These are phyloP conservation scores for Luffia ferchaultella DNA, from an alignment of 2,888 invertebrate genomes.

Conservation along the genomic window DNA sequence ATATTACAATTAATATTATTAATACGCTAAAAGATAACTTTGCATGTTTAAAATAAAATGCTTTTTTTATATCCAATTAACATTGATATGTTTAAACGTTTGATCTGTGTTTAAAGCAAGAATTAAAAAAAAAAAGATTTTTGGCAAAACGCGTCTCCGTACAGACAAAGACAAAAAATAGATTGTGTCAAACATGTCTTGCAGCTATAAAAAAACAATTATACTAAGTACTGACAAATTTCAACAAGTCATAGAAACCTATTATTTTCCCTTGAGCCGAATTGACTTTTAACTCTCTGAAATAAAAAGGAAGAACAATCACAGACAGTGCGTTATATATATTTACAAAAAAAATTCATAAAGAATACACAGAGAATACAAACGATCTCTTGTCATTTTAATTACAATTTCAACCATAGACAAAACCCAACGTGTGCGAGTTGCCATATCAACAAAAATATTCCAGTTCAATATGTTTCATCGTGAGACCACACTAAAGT, in stretches of 20 bases:
- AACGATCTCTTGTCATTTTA: no score
- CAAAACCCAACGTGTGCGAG: neutral
- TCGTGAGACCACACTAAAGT: no score
- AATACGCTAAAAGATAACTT: neutral
- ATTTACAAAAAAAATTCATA: neutral
- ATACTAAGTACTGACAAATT: slow-evolving; percentile 38
- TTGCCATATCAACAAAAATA: neutral
- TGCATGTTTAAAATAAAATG: neutral
- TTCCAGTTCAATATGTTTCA: neutral
- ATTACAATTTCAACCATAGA: neutral
- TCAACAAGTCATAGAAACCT: slow-evolving; percentile 23
- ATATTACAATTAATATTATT: neutral
- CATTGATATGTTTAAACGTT: slow-evolving; percentile 7
- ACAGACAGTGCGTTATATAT: slow-evolving; percentile 27
- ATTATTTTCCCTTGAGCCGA: neutral
- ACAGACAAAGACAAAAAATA: slow-evolving; percentile 24
- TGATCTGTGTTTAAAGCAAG: neutral
- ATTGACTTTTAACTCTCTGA: slow-evolving; percentile 27
- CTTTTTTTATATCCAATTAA: slow-evolving; percentile 1
- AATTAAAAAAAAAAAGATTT: neutral
- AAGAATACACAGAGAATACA: neutral
- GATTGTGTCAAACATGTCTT: slow-evolving; percentile 38
- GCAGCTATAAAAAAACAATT: slow-evolving; percentile 30
- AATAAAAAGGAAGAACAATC: slow-evolving; percentile 22
- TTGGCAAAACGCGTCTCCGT: no score